Conservation (phyloP, 1,140 invertebrate genomes). For the Pogonus chalceus region DNA sequence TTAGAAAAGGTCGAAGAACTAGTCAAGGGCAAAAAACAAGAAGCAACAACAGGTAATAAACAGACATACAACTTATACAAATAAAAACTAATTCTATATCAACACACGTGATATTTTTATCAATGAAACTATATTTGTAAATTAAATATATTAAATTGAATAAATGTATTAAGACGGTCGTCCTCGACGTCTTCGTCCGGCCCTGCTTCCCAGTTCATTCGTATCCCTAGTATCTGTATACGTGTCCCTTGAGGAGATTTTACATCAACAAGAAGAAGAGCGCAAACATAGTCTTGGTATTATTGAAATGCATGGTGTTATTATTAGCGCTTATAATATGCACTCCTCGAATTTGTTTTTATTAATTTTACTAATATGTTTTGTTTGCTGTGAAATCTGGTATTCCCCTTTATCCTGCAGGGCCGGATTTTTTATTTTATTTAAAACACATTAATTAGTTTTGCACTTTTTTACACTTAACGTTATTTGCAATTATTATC, state of each 20-base stretch:
- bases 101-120: background rate
- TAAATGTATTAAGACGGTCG: background rate
- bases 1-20: slow-evolving; percentile 24
- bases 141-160: background rate
- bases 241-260: background rate
- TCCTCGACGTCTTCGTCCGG: background rate
- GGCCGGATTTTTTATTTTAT: no score
- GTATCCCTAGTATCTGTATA: background rate
- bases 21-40: background rate
- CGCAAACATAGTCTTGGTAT: no score
- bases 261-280: background rate
- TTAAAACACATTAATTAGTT: no score
- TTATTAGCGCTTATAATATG: no score
- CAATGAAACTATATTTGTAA: background rate
- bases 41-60: background rate
- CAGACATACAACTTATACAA: background rate
- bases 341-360: no score
- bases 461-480: no score
- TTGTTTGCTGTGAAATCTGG: no score
- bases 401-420: no score
- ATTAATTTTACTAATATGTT: no score
- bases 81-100: background rate
- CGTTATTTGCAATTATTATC: no score
- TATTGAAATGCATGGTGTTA: no score
- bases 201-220: slow-evolving; percentile 1